Conservation (phyloP, 92 coral and sea anemone genomes). For the Parazoanthus darwini region DNA sequence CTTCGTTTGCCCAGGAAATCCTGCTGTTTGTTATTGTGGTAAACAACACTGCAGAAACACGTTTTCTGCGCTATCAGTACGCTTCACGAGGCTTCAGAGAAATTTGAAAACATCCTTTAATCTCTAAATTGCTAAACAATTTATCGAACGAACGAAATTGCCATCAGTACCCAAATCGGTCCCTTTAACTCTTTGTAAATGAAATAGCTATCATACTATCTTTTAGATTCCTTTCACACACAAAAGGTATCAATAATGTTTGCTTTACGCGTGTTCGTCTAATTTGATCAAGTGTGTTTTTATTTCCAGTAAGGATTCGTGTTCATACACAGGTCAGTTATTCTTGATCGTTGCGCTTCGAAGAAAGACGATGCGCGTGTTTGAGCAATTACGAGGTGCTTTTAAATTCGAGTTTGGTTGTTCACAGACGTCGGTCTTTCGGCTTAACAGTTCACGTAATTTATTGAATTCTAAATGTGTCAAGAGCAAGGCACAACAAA, state of each 20-base stretch:
- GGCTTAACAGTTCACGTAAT: background rate
- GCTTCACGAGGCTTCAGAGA: no score
- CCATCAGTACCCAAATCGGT: background rate
- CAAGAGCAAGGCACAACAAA: background rate
- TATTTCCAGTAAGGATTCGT: background rate
- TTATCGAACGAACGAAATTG: background rate
- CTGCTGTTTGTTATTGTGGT: constrained; percentile 2
- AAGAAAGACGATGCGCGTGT: background rate
- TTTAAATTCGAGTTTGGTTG: background rate
- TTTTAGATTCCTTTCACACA: background rate
- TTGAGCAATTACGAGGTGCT: background rate
- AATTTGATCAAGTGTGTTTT: constrained; percentile 23
- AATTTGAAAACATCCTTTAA: background rate
- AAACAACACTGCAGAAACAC: background rate
- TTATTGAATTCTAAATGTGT: constrained; percentile 9
- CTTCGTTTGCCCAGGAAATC: constrained; percentile 20
- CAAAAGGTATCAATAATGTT: background rate
- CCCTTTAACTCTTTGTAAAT: background rate
- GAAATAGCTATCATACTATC: background rate
- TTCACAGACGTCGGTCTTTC: constrained; percentile 10
- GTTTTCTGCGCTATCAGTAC: background rate
- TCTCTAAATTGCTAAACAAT: background rate
- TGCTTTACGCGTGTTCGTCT: background rate
- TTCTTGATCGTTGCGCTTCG: background rate
- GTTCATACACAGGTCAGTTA: no score